phyloP scores from a whole-genome alignment of 2,888 invertebrate species.

The Axea sp. region DNA sequence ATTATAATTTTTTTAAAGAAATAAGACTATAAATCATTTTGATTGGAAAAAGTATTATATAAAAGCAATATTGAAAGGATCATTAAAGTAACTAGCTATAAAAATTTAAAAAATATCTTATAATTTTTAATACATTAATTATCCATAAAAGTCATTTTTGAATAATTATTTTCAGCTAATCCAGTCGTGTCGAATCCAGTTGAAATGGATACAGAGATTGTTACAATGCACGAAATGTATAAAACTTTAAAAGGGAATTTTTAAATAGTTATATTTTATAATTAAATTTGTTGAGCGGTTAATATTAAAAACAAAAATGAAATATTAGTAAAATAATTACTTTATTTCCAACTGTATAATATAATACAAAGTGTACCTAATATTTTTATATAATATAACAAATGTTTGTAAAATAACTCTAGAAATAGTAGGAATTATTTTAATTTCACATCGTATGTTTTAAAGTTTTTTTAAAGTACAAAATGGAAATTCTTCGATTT shows the following conservation, averaged over 20 bases:
- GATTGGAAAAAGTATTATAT: no score
- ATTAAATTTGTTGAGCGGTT: neutral
- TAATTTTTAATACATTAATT: no score
- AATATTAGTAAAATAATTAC: constrained; percentile 35
- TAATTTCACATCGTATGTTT: constrained; percentile 1
- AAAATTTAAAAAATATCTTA: no score
- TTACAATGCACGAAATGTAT: constrained; percentile 69
- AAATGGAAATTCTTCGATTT: no score
- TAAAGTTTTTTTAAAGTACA: neutral
- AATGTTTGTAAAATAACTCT: constrained; percentile 5
- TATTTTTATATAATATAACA: constrained; percentile 9
- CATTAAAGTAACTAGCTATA: no score
- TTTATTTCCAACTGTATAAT: constrained; percentile 30
- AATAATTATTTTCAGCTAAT: constrained; percentile 64
- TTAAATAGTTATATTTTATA: neutral
- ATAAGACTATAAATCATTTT: no score
- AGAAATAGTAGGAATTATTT: constrained; percentile 4
- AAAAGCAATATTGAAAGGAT: no score
- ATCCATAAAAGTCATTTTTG: no score
- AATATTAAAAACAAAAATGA: constrained; percentile 6
- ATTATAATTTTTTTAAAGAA: no score
- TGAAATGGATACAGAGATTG: constrained; percentile 61
- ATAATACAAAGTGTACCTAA: constrained; percentile 5
- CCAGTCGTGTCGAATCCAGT: constrained; percentile 64
- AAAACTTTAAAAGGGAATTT: constrained; percentile 64